phyloP scores from a whole-genome alignment of 2,797 vertebrate genomes.

The Hemibagrus guttatus region DNA sequence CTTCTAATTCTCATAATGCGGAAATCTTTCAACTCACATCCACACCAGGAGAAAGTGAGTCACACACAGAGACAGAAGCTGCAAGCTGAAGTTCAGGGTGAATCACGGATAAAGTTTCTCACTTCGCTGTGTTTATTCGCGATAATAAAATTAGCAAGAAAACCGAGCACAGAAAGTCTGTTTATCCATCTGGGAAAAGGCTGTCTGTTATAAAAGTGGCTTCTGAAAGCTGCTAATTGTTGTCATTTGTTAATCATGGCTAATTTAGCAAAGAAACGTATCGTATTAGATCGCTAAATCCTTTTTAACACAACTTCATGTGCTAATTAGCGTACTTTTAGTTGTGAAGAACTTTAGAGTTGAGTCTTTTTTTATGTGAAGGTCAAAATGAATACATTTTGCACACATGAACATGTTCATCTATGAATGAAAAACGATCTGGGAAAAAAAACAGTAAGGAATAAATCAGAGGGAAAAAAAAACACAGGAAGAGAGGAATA shows the following conservation, averaged over 20 bases:
- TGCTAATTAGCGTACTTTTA: background rate
- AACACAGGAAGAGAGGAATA: too few relatives aligned
- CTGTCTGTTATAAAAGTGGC: background rate
- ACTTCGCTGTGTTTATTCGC: background rate
- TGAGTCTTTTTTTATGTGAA: background rate
- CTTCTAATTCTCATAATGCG: background rate
- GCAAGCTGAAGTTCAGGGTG: background rate
- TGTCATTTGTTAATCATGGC: background rate
- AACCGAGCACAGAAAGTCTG: background rate
- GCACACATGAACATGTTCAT: too few relatives aligned
- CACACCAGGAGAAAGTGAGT: background rate
- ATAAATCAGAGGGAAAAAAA: too few relatives aligned
- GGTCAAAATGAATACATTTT: too few relatives aligned
- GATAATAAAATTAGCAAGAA: background rate
- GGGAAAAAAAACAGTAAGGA: too few relatives aligned
- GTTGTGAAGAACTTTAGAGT: background rate
- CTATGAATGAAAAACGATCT: too few relatives aligned
- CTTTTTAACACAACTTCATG: background rate
- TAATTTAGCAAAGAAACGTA: background rate
- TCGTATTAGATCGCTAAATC: background rate
- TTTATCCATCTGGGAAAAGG: background rate
- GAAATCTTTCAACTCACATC: background rate
- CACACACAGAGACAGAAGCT: background rate
- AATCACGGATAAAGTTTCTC: background rate
- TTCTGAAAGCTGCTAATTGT: background rate